A percentile compares a stretch with the other conserved stretches of the same genome.
phyloP scores from a whole-genome alignment of 2,888 invertebrate species.

The Geophilus truncorum region DNA sequence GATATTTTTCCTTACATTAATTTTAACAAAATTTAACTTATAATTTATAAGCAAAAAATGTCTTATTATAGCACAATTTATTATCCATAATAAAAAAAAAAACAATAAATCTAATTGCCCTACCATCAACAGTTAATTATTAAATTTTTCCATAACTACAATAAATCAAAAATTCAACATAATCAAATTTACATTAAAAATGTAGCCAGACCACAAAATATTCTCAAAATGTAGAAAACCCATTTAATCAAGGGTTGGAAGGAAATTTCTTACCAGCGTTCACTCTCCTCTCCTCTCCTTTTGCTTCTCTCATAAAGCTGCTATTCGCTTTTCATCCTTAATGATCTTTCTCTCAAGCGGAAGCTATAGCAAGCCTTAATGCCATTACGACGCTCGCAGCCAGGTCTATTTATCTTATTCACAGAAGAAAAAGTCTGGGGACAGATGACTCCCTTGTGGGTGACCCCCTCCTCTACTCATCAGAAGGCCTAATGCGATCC shows the following conservation, averaged over 20 bases:
- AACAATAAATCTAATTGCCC: no score
- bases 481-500: conserved; percentile 6
- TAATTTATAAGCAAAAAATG: no score
- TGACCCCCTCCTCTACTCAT: conserved; percentile 11
- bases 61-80: no score
- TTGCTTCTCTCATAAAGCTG: background rate
- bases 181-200: background rate
- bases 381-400: conserved; percentile 16
- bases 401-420: conserved; percentile 20
- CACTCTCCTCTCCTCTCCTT: no score
- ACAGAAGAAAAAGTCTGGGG: conserved; percentile 9
- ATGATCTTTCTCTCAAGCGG: conserved; percentile 20
- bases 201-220: background rate
- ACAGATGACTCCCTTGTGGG: conserved; percentile 16
- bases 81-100: no score
- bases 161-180: background rate
- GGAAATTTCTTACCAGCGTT: background rate
- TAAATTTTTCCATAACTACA: no score
- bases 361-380: background rate
- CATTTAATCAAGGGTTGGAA: background rate
- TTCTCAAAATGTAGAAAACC: background rate
- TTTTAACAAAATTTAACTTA: no score
- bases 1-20: no score
- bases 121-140: no score
- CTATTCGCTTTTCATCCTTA: background rate